Evolutionary conservation across 2,113 vertebrate genomes (phyloP).

Genomic region (Xiphophorus maculatus): DNA sequence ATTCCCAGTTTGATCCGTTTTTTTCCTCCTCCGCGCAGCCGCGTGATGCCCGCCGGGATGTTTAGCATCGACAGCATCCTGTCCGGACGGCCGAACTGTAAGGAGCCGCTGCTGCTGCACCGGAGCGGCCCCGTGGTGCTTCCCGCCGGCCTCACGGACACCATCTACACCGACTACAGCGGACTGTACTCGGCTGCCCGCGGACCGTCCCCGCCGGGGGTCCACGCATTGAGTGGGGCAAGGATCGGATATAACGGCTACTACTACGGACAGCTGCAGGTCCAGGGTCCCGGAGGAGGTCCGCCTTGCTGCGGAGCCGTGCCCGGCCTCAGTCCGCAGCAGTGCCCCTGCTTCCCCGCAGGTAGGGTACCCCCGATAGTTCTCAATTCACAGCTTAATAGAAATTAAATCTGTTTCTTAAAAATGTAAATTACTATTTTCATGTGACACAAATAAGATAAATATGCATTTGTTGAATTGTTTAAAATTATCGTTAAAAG

Average conservation of each 20-base stretch:
- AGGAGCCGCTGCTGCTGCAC: slow-evolving; percentile 89
- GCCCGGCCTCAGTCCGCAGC: slow-evolving; percentile 87
- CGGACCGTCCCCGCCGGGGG: slow-evolving; percentile 82
- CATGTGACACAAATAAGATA: background rate
- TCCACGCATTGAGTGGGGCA: slow-evolving; percentile 84
- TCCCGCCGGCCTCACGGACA: slow-evolving; percentile 85
- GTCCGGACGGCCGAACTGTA: slow-evolving; percentile 92
- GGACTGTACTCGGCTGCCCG: slow-evolving; percentile 88
- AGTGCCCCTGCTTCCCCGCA: slow-evolving; percentile 92
- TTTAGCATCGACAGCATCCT: slow-evolving; percentile 99
- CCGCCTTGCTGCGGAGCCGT: slow-evolving; percentile 91
- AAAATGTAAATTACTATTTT: too few species aligned
- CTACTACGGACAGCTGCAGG: slow-evolving; percentile 94
- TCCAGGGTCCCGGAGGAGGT: slow-evolving; percentile 87
- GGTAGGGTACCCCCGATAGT: slow-evolving; percentile 72
- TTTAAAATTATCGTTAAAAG: background rate
- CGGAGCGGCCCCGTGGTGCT: slow-evolving; percentile 87
- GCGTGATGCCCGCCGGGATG: slow-evolving; percentile 93
- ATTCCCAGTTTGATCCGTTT: background rate
- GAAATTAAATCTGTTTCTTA: background rate
- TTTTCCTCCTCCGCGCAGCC: slow-evolving; percentile 1
- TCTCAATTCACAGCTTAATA: background rate
- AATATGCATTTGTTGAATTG: background rate
- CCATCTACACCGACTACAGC: slow-evolving; percentile 90
- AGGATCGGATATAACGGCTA: slow-evolving; percentile 92